Conservation (phyloP, 2,888 invertebrate genomes). For the Dicycla oo region DNA sequence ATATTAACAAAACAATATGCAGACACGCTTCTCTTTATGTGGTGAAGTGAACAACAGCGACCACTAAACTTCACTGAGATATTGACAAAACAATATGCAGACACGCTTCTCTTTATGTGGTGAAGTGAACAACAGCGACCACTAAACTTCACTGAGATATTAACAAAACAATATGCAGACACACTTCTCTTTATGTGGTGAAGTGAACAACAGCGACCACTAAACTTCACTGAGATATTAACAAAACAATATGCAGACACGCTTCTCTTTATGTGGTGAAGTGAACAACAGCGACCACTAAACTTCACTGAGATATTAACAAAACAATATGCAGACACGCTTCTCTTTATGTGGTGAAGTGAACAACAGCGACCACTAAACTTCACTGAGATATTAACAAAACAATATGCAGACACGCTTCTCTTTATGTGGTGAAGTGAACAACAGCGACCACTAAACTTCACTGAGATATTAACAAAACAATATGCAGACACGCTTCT, state of each 20-base stretch:
- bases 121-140: neutral
- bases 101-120: too few relatives aligned
- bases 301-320: neutral
- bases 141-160: neutral
- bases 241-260: neutral
- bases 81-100: neutral
- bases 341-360: neutral
- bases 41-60: neutral
- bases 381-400: neutral
- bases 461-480: neutral
- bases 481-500: neutral
- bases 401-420: neutral
- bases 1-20: conserved; percentile 1
- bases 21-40: too few relatives aligned
- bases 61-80: neutral
- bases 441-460: neutral
- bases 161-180: neutral
- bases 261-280: too few relatives aligned
- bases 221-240: neutral
- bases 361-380: neutral
- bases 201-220: neutral
- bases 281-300: neutral
- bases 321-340: neutral
- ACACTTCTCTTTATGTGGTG: too few relatives aligned
- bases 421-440: neutral